These are phyloP conservation scores for Trichacis sp. DNA, from an alignment of 2,888 invertebrate genomes.

Conservation along the genomic window DNA sequence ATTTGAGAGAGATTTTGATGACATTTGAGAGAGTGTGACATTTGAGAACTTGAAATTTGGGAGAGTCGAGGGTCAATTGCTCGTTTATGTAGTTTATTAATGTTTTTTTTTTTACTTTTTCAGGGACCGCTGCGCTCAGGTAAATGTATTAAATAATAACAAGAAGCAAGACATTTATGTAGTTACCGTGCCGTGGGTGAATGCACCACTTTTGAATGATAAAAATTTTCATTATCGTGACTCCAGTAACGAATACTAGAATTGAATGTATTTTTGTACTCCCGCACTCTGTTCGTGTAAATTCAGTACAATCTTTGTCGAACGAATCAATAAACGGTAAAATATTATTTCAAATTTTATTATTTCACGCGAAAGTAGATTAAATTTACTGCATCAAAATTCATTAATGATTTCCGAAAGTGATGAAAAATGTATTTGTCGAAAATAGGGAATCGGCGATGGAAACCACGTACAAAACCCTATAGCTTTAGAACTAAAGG, in stretches of 20 bases:
- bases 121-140: constrained; percentile 58
- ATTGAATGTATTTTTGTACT: neutral
- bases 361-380: neutral
- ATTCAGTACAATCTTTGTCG: neutral
- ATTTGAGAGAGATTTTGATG: too few species aligned
- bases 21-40: too few species aligned
- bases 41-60: too few species aligned
- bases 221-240: neutral
- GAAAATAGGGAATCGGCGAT: constrained; percentile 50
- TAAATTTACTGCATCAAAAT: too few species aligned
- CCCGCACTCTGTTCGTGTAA: constrained; percentile 1
- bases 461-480: constrained; percentile 43
- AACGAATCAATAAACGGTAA: constrained; percentile 2
- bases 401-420: too few species aligned
- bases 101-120: constrained; percentile 41
- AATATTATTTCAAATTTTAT: neutral
- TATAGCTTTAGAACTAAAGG: constrained; percentile 44
- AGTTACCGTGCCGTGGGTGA: constrained; percentile 33
- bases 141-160: constrained; percentile 54
- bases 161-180: constrained; percentile 51
- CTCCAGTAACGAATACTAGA: neutral
- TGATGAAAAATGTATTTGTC: constrained; percentile 21
- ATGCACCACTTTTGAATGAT: neutral
- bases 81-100: constrained; percentile 9
- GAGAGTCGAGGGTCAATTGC: too few species aligned